Conservation (phyloP, 2,888 invertebrate genomes). For the Drymonia ruficornis region DNA sequence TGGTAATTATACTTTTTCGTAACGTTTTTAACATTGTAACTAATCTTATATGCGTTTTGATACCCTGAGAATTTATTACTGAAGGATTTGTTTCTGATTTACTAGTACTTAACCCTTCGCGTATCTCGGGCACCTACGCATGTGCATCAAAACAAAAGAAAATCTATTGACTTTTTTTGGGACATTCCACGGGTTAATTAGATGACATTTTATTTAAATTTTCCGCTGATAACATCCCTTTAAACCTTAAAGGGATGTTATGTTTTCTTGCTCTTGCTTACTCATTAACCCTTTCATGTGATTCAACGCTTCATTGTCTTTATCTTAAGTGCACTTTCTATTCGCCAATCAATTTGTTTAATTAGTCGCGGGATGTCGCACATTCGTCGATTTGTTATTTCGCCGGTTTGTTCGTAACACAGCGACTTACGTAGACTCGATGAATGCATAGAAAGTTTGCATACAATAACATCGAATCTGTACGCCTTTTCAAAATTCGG, state of each 20-base stretch:
- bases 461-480: slow-evolving; percentile 14
- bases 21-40: slow-evolving; percentile 6
- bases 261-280: background rate
- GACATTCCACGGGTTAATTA: too few species aligned
- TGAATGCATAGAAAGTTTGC: slow-evolving; percentile 28
- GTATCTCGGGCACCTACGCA: too few species aligned
- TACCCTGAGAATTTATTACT: background rate
- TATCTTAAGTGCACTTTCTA: slow-evolving; percentile 21
- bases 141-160: too few species aligned
- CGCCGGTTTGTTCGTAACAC: slow-evolving; percentile 18
- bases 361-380: slow-evolving; percentile 20
- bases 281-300: background rate
- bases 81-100: background rate
- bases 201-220: too few species aligned
- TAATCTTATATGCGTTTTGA: background rate
- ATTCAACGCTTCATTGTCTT: background rate
- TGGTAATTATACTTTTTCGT: background rate
- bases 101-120: too few species aligned
- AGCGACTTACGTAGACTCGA: slow-evolving; percentile 12
- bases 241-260: too few species aligned
- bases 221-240: too few species aligned
- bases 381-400: slow-evolving; percentile 16
- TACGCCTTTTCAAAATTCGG: slow-evolving; percentile 13
- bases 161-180: too few species aligned
- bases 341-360: slow-evolving; percentile 24